phyloP scores from a whole-genome alignment of 2,797 vertebrate species.

The Pangasius sanitwongsei region DNA sequence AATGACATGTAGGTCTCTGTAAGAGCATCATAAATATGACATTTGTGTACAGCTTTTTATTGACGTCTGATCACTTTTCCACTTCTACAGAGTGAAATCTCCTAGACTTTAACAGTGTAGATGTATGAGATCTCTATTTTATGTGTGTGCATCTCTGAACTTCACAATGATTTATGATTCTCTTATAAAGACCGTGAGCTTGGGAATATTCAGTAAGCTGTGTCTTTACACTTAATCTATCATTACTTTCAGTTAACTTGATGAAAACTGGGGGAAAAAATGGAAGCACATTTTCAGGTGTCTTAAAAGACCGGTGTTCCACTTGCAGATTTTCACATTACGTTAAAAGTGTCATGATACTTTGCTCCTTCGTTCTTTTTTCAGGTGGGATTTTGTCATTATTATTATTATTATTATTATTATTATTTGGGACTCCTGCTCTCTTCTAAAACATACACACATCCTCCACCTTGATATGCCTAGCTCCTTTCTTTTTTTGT shows the following conservation, averaged over 20 bases:
- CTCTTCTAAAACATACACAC: neutral
- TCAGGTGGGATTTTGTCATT: too few relatives aligned
- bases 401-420: neutral
- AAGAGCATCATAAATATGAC: conserved; percentile 41
- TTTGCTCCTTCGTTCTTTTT: neutral
- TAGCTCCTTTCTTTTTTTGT: conserved; percentile 16
- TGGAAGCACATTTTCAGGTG: conserved; percentile 18
- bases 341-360: neutral
- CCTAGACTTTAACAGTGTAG: neutral
- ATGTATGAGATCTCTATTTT: conserved; percentile 28
- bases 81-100: neutral
- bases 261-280: neutral
- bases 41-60: conserved; percentile 34
- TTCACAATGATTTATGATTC: conserved; percentile 38
- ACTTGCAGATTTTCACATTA: neutral
- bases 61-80: neutral
- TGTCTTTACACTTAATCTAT: conserved; percentile 31
- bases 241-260: neutral
- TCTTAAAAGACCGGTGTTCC: conserved; percentile 1
- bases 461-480: conserved; percentile 13
- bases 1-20: conserved; percentile 32
- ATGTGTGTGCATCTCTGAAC: conserved; percentile 21
- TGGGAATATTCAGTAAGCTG: conserved; percentile 17
- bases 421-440: neutral
- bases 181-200: conserved; percentile 39